phyloP scores from a whole-genome alignment of 2,113 vertebrate genomes.

The Gulo gulo region DNA sequence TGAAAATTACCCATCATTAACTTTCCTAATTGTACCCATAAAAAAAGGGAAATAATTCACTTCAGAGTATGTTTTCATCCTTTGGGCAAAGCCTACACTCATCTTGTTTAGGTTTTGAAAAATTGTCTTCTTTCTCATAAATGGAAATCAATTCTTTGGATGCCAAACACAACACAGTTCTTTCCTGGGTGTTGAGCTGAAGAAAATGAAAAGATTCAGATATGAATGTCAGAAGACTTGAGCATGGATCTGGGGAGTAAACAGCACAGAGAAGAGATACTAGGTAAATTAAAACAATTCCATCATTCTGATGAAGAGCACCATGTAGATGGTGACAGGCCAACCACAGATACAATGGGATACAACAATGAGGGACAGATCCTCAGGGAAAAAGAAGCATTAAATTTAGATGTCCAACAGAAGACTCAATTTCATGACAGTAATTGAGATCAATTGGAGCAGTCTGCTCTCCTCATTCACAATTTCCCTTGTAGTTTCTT shows the following conservation, averaged over 20 bases:
- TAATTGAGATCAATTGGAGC: slow-evolving; percentile 81
- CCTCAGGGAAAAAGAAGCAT: slow-evolving; percentile 71
- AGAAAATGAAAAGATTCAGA: slow-evolving; percentile 47
- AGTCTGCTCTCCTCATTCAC: slow-evolving; percentile 67
- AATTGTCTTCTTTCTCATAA: slow-evolving; percentile 57
- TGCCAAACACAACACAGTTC: slow-evolving; percentile 45
- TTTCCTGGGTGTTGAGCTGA: slow-evolving; percentile 12
- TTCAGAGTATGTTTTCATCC: slow-evolving; percentile 64
- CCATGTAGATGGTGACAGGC: slow-evolving; percentile 46
- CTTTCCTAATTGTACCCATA: slow-evolving; percentile 77
- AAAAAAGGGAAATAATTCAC: slow-evolving; percentile 74
- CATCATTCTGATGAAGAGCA: slow-evolving; percentile 57
- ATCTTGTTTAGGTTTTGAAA: slow-evolving; percentile 78
- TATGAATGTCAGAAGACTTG: slow-evolving; percentile 46
- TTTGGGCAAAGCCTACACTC: slow-evolving; percentile 65
- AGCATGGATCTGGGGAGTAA: neutral
- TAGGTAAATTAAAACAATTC: slow-evolving; percentile 61
- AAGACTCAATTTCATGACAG: slow-evolving; percentile 79
- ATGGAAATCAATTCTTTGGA: slow-evolving; percentile 64
- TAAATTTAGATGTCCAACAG: slow-evolving; percentile 80
- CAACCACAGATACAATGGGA: slow-evolving; percentile 45
- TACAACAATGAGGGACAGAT: slow-evolving; percentile 63
- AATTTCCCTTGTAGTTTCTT: slow-evolving; percentile 64
- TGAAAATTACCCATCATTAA: slow-evolving; percentile 80
- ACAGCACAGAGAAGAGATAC: neutral